A percentile compares a stretch with the other conserved stretches of the same genome.
These are phyloP conservation scores for Coronaproctus castanopsis DNA, from an alignment of 2,888 invertebrate genomes.

Conservation along the genomic window DNA sequence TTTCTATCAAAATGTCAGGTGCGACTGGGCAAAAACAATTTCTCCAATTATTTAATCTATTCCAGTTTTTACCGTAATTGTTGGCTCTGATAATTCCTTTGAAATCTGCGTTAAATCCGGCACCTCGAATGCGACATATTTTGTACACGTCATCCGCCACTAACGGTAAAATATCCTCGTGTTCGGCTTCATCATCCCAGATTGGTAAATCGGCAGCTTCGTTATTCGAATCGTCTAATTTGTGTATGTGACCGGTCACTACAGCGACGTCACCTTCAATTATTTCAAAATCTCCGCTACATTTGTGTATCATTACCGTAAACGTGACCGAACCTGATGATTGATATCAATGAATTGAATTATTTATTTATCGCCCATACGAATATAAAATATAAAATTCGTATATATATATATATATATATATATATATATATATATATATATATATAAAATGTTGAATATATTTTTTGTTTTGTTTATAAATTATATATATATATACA, in stretches of 20 bases:
- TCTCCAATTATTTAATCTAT: too few species aligned
- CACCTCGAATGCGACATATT: background rate
- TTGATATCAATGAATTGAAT: too few species aligned
- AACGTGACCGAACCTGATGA: slow-evolving; percentile 23
- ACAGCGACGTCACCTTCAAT: slow-evolving; percentile 46
- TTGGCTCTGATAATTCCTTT: slow-evolving; percentile 36
- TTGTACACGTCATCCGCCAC: background rate
- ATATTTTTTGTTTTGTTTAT: too few species aligned
- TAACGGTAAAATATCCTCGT: background rate
- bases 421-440: too few species aligned
- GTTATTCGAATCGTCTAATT: background rate
- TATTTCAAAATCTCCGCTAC: slow-evolving; percentile 37
- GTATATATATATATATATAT: too few species aligned
- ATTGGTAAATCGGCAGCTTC: background rate
- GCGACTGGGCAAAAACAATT: too few species aligned
- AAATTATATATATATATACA: too few species aligned
- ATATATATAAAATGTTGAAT: too few species aligned
- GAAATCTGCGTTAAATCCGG: slow-evolving; percentile 25
- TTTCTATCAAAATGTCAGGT: too few species aligned
- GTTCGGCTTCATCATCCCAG: background rate
- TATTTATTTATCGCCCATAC: too few species aligned
- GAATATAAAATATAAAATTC: too few species aligned
- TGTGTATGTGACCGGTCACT: slow-evolving; percentile 35
- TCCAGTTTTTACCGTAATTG: slow-evolving; percentile 31
- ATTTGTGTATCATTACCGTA: slow-evolving; percentile 36